A percentile compares a stretch with the other conserved stretches of the same genome.
These are phyloP conservation scores for Leptothorax acervorum DNA, from an alignment of 2,888 invertebrate genomes.

Conservation along the genomic window DNA sequence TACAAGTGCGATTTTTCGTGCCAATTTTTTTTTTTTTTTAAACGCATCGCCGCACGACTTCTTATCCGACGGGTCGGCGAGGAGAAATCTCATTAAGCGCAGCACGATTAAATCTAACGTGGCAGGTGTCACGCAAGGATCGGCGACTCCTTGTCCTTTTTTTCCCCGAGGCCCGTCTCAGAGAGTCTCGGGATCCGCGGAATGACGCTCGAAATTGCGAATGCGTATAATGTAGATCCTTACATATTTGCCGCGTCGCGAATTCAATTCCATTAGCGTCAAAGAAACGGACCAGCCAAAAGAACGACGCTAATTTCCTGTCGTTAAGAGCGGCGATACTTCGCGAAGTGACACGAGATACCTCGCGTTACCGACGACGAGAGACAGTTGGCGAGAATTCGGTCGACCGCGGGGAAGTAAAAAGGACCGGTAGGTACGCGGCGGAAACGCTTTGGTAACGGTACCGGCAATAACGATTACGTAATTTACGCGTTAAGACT, in stretches of 20 bases:
- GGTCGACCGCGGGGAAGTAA: conserved; percentile 35
- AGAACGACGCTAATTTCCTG: conserved; percentile 71
- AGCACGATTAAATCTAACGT: conserved; percentile 55
- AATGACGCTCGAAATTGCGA: conserved; percentile 65
- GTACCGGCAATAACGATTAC: conserved; percentile 41
- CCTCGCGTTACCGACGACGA: conserved; percentile 45
- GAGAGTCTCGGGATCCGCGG: not conserved
- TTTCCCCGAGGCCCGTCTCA: not conserved
- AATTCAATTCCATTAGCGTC: conserved; percentile 71
- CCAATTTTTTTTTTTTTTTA: not conserved
- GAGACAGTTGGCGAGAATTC: conserved; percentile 45
- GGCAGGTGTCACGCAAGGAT: conserved; percentile 63
- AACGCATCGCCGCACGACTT: not conserved
- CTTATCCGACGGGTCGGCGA: conserved; percentile 1
- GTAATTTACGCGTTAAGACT: conserved; percentile 60
- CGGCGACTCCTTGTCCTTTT: conserved; percentile 57
- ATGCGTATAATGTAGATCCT: conserved; percentile 59
- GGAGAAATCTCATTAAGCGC: conserved; percentile 41
- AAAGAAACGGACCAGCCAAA: conserved; percentile 38
- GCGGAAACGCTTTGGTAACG: not conserved
- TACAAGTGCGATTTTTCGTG: not conserved
- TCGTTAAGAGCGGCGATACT: conserved; percentile 64
- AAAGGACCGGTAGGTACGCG: conserved; percentile 26
- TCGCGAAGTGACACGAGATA: conserved; percentile 65
- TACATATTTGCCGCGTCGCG: conserved; percentile 42